Conservation (phyloP, 2,797 vertebrate species). For the Morus bassanus region DNA sequence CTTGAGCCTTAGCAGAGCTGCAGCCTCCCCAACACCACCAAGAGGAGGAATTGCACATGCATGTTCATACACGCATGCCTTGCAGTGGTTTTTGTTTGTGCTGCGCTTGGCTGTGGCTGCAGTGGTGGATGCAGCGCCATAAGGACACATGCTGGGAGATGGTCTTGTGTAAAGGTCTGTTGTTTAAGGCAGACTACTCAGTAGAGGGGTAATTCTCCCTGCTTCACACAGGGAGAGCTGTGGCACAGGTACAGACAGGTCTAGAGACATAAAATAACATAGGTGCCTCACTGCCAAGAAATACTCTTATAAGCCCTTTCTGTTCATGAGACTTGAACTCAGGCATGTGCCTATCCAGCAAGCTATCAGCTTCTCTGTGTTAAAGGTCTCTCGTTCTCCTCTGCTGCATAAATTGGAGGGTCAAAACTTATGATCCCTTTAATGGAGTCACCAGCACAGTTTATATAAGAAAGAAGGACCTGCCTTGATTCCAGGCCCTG, state of each 20-base stretch:
- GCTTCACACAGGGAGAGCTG: not conserved
- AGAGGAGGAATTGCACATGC: not conserved
- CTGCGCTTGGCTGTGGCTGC: not conserved
- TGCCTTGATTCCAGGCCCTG: not conserved
- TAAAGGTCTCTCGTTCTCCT: not conserved
- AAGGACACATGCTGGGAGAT: not conserved
- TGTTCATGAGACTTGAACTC: not conserved
- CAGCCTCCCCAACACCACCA: not conserved
- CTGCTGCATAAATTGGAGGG: not conserved
- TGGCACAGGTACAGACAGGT: not conserved
- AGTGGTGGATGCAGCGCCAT: not conserved
- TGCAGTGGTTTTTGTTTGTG: not conserved
- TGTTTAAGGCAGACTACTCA: not conserved
- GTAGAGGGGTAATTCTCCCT: not conserved
- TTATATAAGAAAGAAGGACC: not conserved
- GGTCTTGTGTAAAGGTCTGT: rapidly evolving
- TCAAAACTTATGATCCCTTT: not conserved
- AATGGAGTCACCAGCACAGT: not conserved
- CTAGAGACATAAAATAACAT: not conserved
- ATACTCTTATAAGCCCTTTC: not conserved
- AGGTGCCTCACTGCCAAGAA: not conserved
- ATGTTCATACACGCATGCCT: rapidly evolving
- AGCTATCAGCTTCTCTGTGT: not conserved
- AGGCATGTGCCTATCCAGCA: not conserved
- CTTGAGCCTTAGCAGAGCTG: not conserved